phyloP scores from a whole-genome alignment of 1,140 invertebrate species.

The Aphidius ervi region DNA sequence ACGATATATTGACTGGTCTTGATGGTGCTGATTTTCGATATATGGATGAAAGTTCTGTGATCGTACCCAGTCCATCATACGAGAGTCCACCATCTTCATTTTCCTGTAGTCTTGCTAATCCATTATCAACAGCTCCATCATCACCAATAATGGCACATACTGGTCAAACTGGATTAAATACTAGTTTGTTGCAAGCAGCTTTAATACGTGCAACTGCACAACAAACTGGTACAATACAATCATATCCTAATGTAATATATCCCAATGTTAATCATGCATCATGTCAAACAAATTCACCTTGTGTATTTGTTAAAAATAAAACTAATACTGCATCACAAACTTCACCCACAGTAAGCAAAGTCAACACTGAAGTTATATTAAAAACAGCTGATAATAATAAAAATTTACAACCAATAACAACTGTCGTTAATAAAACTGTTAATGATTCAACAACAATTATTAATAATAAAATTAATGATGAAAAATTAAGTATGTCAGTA shows the following conservation, averaged over 20 bases:
- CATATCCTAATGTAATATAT: conserved; percentile 30
- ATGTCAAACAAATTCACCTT: conserved; percentile 48
- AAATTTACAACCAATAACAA: conserved; percentile 42
- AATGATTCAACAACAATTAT: conserved; percentile 34
- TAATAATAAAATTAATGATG: conserved; percentile 10
- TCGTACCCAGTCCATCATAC: conserved; percentile 69
- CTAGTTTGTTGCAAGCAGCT: conserved; percentile 65
- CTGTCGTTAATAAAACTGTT: conserved; percentile 49
- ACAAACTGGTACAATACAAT: conserved; percentile 42
- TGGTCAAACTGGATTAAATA: conserved; percentile 50
- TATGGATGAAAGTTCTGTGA: conserved; percentile 88
- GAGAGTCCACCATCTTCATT: conserved; percentile 70
- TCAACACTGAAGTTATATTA: conserved; percentile 67
- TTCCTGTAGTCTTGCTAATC: conserved; percentile 52
- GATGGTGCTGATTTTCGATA: conserved; percentile 77
- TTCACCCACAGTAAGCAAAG: conserved; percentile 58
- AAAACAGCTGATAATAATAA: conserved; percentile 51
- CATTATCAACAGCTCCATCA: conserved; percentile 54
- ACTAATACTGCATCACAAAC: conserved; percentile 51
- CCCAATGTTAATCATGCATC: conserved; percentile 43
- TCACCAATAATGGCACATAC: conserved; percentile 51
- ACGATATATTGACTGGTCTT: conserved; percentile 71
- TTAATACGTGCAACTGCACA: conserved; percentile 64
- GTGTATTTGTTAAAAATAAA: conserved; percentile 50
- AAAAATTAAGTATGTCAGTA: conserved; percentile 13